Base-by-base conservation (phyloP, 2,113 vertebrate genomes). In the Motacilla alba region DNA sequence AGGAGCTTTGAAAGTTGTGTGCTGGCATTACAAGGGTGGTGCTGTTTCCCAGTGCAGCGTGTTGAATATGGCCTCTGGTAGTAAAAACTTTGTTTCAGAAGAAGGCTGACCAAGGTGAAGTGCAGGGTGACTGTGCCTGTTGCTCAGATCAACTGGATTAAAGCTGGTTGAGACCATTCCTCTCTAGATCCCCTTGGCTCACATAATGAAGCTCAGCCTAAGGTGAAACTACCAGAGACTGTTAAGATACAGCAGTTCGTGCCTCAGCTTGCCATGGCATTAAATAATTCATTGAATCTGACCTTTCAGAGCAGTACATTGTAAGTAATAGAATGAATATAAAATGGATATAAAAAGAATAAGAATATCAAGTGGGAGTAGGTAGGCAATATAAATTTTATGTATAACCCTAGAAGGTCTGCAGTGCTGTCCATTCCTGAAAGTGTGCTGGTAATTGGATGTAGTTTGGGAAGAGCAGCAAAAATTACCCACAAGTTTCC, bases 211-310 rank as follows among this genome's bases (percentile, higher is more conserved):
- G 47, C 41, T 88, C 55, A 92, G 49, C 70, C 44, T 85, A 52
- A 26, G 11, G 31, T 79, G 63, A 85, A 87, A 58, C 74, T 69
- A 64, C 35, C n/a, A 73, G n/a, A 49, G 31, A 41, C 70, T 50
- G 59, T 81, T 91, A 70, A 78, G 47, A 81, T 49, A 31, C 59
- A 66, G 31, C 6, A 73, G 82, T 93, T 95, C 0, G 0, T 91
- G n/a, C 70, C 41, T 87, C 31, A 62, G 52, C 88, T 93, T 94
- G 82, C 50, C 46, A 53, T 74, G 72, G 39, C 46, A 59, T 93
- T 95, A 94, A 96, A 89, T 94, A 91, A 91, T 87, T 93, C 49
- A 94, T 91, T 91, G 58, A 85, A 79, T 89, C 63, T 93, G 94
- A 90, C 94, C 87, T 95, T 94, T 94, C 79, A 91, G 89, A 89